Evolutionary conservation across 2,113 vertebrate species (phyloP), one percentile per base, ranked within the genome.

Genomic region (Excalfactoria chinensis): DNA sequence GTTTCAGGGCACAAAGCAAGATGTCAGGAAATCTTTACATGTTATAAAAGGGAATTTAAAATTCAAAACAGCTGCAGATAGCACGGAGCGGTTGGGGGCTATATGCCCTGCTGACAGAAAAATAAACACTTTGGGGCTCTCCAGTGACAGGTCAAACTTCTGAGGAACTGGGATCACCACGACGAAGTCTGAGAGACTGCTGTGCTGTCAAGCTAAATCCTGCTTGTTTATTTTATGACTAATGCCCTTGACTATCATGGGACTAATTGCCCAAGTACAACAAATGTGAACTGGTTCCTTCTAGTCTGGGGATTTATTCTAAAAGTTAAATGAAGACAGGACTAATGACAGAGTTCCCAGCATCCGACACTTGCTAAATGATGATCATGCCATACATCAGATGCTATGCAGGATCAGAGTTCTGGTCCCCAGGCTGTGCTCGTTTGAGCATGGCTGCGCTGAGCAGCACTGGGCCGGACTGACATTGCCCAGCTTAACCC

Each of bases 341-440:
- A 44, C 10, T 53, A 44, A 59, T 1, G 4, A 6, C 10, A 25
- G 41, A 37, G 28, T 20, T 53, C 67, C 25, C 23, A 6, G 44
- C 72, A 59, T 40, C 34, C 66, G 13, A 25, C 19, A 17, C 2
- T 46, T 16, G 28, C 53, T 25, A 28, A 59, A 25, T 20, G 6
- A 32, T 1, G 19, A 40, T 7, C 67, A 53, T 28, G 55, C 32
- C 32, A 21, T 13, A 20, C 30, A 58, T 13, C 49, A 21, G 49
- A 8, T 8, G 0, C 1, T 11, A 10, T 34, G 56, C 56, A 13
- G 21, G 10, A 13, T 34, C 56, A 34, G 20, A 22, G n/a, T 34
- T n/a, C 21, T 34, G 3, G 49, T 28, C 41, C 14, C 18, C 10
- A 2, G 1, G 13, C 62, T 9, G 62, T 8, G 1, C 23, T 18